Evolutionary conservation across 2,888 invertebrate genomes (phyloP).

Genomic region (Micoletzkya japonica): DNA sequence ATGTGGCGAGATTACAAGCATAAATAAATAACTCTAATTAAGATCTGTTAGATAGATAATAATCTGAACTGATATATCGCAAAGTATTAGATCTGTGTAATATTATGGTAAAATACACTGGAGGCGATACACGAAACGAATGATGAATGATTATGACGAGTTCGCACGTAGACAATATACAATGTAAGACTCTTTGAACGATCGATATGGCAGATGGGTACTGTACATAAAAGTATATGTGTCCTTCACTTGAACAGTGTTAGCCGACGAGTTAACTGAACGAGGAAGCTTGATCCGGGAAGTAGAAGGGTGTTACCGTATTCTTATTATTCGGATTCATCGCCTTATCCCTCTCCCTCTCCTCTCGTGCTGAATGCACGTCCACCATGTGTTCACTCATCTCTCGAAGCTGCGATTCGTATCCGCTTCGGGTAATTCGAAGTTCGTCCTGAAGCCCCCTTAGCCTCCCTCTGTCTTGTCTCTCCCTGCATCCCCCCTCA

Average conservation of each 20-base stretch:
- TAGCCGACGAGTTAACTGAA: slow-evolving; percentile 22
- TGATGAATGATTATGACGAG: background rate
- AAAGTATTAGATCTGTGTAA: no score
- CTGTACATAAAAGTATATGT: background rate
- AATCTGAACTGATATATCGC: no score
- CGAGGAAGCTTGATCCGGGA: background rate
- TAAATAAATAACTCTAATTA: no score
- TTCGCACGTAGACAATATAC: no score
- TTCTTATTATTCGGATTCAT: slow-evolving; percentile 16
- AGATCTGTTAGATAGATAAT: no score
- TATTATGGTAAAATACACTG: background rate
- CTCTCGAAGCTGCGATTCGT: slow-evolving; percentile 77
- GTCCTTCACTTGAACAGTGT: slow-evolving; percentile 19
- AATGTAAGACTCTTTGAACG: no score
- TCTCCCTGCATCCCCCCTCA: background rate
- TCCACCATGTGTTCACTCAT: slow-evolving; percentile 80
- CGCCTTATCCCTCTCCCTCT: slow-evolving; percentile 23
- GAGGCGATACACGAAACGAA: background rate
- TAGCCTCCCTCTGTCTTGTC: background rate
- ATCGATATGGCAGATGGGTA: background rate
- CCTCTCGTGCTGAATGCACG: slow-evolving; percentile 74
- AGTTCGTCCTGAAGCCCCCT: slow-evolving; percentile 72
- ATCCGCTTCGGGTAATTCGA: slow-evolving; percentile 71
- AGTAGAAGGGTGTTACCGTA: background rate
- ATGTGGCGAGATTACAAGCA: no score